A percentile compares a stretch with the other conserved stretches of the same genome.
Evolutionary conservation across 2,888 invertebrate genomes (phyloP).

Genomic region (Drepanosiphum platanoidis): DNA sequence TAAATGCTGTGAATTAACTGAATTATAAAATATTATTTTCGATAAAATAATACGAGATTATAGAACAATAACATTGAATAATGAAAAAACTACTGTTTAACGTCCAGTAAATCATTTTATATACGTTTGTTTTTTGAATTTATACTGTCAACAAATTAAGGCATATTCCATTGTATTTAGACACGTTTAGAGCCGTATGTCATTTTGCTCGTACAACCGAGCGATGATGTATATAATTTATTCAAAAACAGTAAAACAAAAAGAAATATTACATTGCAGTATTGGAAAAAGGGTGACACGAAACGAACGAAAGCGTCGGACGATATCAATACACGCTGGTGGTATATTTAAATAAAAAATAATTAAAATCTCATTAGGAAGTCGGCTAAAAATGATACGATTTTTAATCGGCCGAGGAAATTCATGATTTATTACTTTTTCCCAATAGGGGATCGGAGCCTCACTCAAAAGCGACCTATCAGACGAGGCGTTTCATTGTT

Average conservation of each 20-base stretch:
- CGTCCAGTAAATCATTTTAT: background rate
- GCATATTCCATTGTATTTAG: background rate
- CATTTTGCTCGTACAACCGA: background rate
- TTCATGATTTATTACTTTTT: constrained; percentile 48
- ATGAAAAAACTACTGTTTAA: no score
- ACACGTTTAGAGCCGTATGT: background rate
- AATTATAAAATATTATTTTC: no score
- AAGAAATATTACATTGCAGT: background rate
- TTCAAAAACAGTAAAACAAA: no score
- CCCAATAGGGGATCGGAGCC: background rate
- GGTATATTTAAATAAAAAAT: background rate
- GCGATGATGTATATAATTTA: background rate
- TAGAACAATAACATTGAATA: no score
- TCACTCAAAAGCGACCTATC: background rate
- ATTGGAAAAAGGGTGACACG: background rate
- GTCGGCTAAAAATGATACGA: constrained; percentile 21
- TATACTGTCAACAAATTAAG: background rate
- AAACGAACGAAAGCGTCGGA: background rate
- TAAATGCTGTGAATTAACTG: no score
- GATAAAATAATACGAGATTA: no score
- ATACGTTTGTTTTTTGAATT: background rate
- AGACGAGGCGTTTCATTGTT: background rate
- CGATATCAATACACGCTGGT: background rate
- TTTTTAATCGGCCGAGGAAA: constrained; percentile 23
- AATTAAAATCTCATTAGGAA: constrained; percentile 39